phyloP scores from a whole-genome alignment of 1,140 invertebrate genomes.

The Heliconius eleuchia region DNA sequence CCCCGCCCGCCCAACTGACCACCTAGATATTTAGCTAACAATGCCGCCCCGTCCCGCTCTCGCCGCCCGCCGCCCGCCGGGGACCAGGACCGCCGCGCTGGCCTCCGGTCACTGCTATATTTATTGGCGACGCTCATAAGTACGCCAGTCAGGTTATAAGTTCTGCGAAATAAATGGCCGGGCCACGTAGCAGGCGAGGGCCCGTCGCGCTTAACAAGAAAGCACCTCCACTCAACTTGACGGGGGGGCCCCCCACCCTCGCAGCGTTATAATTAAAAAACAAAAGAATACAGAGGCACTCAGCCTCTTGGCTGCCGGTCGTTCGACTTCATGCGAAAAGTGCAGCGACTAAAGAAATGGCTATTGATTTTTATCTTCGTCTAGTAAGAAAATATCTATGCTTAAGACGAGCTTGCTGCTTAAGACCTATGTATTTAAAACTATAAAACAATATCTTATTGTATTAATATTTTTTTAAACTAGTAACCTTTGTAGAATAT shows the following conservation, averaged over 20 bases:
- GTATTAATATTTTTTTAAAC: too few relatives aligned
- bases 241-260: slow-evolving; percentile 61
- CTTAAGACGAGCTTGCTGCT: not conserved
- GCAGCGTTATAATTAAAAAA: slow-evolving; percentile 80
- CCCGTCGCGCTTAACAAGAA: slow-evolving; percentile 76
- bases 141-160: slow-evolving; percentile 81
- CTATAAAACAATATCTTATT: not conserved
- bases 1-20: slow-evolving; percentile 73
- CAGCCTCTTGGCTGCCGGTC: slow-evolving; percentile 70
- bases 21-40: slow-evolving; percentile 80
- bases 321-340: slow-evolving; percentile 55
- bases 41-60: slow-evolving; percentile 71
- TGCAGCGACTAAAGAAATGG: slow-evolving; percentile 46
- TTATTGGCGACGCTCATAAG: slow-evolving; percentile 82
- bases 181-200: slow-evolving; percentile 74
- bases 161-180: slow-evolving; percentile 78
- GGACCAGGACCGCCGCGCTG: slow-evolving; percentile 59
- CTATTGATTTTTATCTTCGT: slow-evolving; percentile 41
- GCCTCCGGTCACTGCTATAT: slow-evolving; percentile 81
- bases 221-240: slow-evolving; percentile 70
- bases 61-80: slow-evolving; percentile 35
- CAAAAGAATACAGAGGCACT: slow-evolving; percentile 79
- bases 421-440: not conserved
- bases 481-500: too few relatives aligned
- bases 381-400: slow-evolving; percentile 25